A percentile compares a stretch with the other conserved stretches of the same genome.
phyloP scores from a whole-genome alignment of 2,888 invertebrate genomes.

The Lapara coniferarum region DNA sequence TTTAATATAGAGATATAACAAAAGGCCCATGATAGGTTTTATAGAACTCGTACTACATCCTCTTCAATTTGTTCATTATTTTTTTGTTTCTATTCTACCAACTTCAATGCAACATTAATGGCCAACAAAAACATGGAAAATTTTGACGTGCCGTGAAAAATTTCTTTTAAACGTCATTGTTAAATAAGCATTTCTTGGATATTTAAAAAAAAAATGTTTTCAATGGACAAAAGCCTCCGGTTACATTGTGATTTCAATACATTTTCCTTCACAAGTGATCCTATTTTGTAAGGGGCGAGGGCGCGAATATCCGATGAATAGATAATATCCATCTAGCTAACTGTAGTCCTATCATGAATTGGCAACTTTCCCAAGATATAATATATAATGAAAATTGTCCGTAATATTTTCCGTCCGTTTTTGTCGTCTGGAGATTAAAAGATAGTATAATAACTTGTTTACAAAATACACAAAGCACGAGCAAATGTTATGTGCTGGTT shows the following conservation, averaged over 20 bases:
- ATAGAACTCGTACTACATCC: too few relatives aligned
- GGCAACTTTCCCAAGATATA: conserved; percentile 64
- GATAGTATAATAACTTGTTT: conserved; percentile 7
- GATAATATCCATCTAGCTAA: conserved; percentile 76
- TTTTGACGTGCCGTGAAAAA: conserved; percentile 72
- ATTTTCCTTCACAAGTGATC: conserved; percentile 77
- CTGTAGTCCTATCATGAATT: conserved; percentile 72
- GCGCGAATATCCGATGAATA: conserved; percentile 73
- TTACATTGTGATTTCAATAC: conserved; percentile 81
- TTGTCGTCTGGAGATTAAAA: conserved; percentile 30
- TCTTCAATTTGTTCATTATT: background rate
- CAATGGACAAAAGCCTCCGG: conserved; percentile 70
- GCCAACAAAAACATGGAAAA: conserved; percentile 64
- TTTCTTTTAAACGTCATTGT: conserved; percentile 73
- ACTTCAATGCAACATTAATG: conserved; percentile 38
- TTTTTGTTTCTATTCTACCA: background rate
- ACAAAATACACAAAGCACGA: background rate
- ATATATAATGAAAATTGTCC: conserved; percentile 49
- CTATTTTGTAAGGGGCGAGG: conserved; percentile 69
- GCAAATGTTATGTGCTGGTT: background rate
- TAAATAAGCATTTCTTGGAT: conserved; percentile 67
- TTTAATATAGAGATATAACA: too few relatives aligned
- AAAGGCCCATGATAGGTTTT: too few relatives aligned
- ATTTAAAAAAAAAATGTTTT: conserved; percentile 65
- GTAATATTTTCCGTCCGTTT: conserved; percentile 50